Evolutionary conservation across 1,140 invertebrate genomes (phyloP).

Genomic region (Drosophila setifemur): DNA sequence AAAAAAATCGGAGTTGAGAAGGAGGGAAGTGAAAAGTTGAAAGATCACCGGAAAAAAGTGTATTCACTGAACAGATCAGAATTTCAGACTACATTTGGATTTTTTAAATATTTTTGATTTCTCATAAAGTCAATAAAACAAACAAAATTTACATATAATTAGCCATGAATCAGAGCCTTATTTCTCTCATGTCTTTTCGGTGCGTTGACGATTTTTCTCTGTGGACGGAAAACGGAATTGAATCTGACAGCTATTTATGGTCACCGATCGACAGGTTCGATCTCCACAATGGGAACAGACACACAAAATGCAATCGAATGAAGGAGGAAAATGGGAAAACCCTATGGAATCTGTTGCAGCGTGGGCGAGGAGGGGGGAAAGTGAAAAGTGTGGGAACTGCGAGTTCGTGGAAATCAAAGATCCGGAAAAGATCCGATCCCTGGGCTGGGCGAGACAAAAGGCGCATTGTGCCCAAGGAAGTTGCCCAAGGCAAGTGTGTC

Average conservation of each 20-base stretch:
- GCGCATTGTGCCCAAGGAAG: conserved; percentile 61
- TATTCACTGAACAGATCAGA: too few species aligned
- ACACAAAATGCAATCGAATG: conserved; percentile 28
- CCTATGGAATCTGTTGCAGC: conserved; percentile 18
- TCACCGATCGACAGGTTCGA: conserved; percentile 55
- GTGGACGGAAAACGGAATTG: conserved; percentile 48
- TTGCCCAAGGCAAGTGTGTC: conserved; percentile 50
- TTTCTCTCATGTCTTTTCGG: too few species aligned
- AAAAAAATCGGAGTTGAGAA: too few species aligned
- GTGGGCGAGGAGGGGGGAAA: conserved; percentile 16
- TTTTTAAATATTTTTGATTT: too few species aligned
- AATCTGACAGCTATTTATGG: conserved; percentile 69
- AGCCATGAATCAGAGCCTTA: too few species aligned
- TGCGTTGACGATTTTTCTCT: background rate
- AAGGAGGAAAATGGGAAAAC: conserved; percentile 11
- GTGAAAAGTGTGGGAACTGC: conserved; percentile 74
- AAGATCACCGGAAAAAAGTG: too few species aligned
- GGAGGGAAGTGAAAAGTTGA: background rate
- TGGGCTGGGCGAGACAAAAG: conserved; percentile 36
- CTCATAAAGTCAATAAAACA: too few species aligned
- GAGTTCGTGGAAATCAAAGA: conserved; percentile 62
- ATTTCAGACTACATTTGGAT: too few species aligned
- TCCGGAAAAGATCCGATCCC: conserved; percentile 50
- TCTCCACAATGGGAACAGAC: conserved; percentile 9
- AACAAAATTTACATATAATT: too few species aligned